phyloP scores from a whole-genome alignment of 2,888 invertebrate species.

The Lepetodrilus schrolli region DNA sequence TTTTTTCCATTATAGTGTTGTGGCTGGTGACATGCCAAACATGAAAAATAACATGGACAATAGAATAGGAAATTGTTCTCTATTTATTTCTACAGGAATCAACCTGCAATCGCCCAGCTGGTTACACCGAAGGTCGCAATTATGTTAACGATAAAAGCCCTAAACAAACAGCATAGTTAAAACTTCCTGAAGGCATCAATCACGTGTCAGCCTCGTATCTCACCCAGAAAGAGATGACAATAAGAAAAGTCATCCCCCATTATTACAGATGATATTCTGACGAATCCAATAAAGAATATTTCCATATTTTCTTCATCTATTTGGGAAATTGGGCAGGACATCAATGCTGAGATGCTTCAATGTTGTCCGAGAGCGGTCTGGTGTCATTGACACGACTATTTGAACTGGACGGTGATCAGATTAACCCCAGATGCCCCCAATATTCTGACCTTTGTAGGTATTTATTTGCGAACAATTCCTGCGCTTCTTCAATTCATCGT shows the following conservation, averaged over 20 bases:
- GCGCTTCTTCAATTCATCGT: constrained; percentile 5
- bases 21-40: too few species aligned
- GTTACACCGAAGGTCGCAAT: background rate
- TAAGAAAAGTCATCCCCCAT: background rate
- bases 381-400: background rate
- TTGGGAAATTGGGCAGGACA: background rate
- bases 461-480: constrained; percentile 9
- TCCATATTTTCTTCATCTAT: constrained; percentile 26
- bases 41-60: background rate
- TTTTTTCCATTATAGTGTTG: too few species aligned
- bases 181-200: background rate
- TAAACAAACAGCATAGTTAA: background rate
- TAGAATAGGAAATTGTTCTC: background rate
- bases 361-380: background rate
- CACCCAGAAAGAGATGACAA: background rate
- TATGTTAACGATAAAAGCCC: background rate
- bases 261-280: background rate
- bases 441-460: background rate
- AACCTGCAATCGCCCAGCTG: background rate
- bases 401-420: background rate
- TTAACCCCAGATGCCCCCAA: background rate
- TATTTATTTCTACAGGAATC: background rate
- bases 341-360: background rate
- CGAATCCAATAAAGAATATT: constrained; percentile 14
- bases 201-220: background rate